Base-by-base conservation (phyloP, 2,113 vertebrate species). In the Trachemys scripta region DNA sequence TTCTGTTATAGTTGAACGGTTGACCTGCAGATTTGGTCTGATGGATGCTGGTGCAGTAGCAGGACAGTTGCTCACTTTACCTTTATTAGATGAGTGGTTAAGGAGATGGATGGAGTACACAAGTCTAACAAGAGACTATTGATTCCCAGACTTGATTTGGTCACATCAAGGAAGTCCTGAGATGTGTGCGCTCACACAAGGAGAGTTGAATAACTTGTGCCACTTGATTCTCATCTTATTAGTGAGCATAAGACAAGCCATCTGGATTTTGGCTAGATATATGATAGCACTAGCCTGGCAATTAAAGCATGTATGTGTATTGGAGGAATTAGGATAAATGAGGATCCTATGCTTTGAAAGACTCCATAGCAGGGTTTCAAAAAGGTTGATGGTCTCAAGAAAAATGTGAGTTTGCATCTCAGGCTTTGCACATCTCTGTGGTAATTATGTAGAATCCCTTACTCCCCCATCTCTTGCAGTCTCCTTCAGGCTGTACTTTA, bases 1-100 rank as follows among this genome's bases (percentile, higher is more conserved):
- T 69, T 69, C 65, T n/a, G 65, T n/a, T 69, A 35, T 11, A 38
- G 24, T 22, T 45, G 65, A 25, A 76, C 13, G 22, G 12, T 85
- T 95, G 24, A 87, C 80, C 83, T 90, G 62, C 25, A 80, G 82
- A 42, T 83, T 27, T 87, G 84, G 22, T 88, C 54, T 90, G 88
- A 89, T 38, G 35, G 17, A n/a, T 20, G 65, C 1, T 3, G 78
- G 89, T 38, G n/a, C 22, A 87, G 92, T 92, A 96, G 88, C 53
- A 54, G 24, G n/a, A 76, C 51, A 92, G 10, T 56, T 1, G 3
- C 69, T 95, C n/a, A 59, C 49, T 92, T 53, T 78, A 31, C 16
- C 16, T 65, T n/a, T 38, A 69, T n/a, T 69, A 69, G 8, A 38
- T 69, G 65, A 69, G 17, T 5, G 35, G 65, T 35, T n/a, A 17